Percentiles rank a stretch among this genome's conserved stretches.
These are phyloP conservation scores for Lepisosteus osseus DNA, from an alignment of 2,113 vertebrate species.

Conservation along the genomic window DNA sequence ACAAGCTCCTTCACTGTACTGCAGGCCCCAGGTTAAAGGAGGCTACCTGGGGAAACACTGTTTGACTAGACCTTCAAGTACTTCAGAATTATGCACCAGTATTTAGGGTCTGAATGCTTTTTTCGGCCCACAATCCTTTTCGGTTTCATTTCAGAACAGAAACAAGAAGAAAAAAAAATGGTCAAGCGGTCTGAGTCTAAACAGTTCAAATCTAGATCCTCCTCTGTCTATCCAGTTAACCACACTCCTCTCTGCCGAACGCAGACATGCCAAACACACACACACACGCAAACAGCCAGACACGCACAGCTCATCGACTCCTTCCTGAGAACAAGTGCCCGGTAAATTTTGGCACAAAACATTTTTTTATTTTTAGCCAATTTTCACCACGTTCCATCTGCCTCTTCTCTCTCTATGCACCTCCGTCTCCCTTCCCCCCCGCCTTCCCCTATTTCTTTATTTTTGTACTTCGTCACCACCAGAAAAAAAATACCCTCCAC, in stretches of 20 bases:
- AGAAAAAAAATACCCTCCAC: conserved; percentile 36
- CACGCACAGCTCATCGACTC: no score
- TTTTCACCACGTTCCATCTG: conserved; percentile 12
- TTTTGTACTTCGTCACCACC: conserved; percentile 38
- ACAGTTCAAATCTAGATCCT: conserved; percentile 36
- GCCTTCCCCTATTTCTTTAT: conserved; percentile 18
- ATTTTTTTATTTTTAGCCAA: conserved; percentile 35
- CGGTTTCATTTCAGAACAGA: neutral
- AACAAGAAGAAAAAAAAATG: conserved; percentile 1
- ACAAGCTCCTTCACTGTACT: conserved; percentile 32
- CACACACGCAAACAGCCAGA: conserved; percentile 29
- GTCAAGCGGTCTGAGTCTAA: conserved; percentile 40
- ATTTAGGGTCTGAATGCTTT: no score
- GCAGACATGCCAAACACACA: neutral
- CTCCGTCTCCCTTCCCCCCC: conserved; percentile 21
- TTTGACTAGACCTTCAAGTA: conserved; percentile 21
- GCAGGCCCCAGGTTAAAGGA: conserved; percentile 25
- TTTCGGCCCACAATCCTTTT: no score
- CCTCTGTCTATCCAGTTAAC: conserved; percentile 1
- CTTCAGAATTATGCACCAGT: no score
- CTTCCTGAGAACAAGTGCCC: conserved; percentile 49
- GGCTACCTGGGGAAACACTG: conserved; percentile 1
- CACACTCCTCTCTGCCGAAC: neutral
- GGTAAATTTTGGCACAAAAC: conserved; percentile 60
- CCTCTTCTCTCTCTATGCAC: neutral